Evolutionary conservation across 2,113 vertebrate genomes (phyloP), one percentile per base, ranked within the genome.

Genomic region (Upupa epops): DNA sequence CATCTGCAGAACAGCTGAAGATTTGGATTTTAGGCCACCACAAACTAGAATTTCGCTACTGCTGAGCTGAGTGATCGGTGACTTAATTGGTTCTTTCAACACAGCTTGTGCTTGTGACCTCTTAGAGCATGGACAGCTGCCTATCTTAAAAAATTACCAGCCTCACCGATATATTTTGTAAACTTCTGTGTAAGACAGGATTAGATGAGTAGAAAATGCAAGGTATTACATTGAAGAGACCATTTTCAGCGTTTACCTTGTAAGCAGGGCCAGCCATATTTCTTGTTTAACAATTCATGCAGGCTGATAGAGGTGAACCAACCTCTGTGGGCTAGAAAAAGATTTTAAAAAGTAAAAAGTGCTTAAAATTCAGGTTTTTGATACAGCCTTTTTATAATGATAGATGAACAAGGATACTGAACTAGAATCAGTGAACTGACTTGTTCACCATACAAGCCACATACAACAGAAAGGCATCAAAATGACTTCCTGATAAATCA

Each of bases 401-500:
- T 63, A 92, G 59, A 69, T 1, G 2, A 90, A 74, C 51, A 51
- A 45, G 46, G 31, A 76, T 70, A 29, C 76, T 75, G 66, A 82
- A 73, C 74, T 36, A 46, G 68, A 86, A 83, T 88, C 80, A 90
- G 40, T 82, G 86, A 92, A 96, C 89, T 77, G 72, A 63, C 73
- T 93, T 91, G 79, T 92, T 93, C 86, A 83, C 80, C 55, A 18
- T 94, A 86, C 91, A 90, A 85, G 58, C 86, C 86, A 91, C 84
- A 63, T 91, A 83, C 89, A 80, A 92, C 51, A 78, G 60, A 89
- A 61, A 83, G 90, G 83, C 76, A 93, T 89, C 77, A 85, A 83
- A 97, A 61, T 9, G 51, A 88, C 46, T 96, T 94, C 46, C 49
- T 92, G 84, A 95, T 97, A 87, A 88, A 97, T 96, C 97, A 95